Percentiles rank a stretch among this genome's conserved stretches.
phyloP scores from a whole-genome alignment of 1,140 invertebrate genomes.

The Drosophila azteca region DNA sequence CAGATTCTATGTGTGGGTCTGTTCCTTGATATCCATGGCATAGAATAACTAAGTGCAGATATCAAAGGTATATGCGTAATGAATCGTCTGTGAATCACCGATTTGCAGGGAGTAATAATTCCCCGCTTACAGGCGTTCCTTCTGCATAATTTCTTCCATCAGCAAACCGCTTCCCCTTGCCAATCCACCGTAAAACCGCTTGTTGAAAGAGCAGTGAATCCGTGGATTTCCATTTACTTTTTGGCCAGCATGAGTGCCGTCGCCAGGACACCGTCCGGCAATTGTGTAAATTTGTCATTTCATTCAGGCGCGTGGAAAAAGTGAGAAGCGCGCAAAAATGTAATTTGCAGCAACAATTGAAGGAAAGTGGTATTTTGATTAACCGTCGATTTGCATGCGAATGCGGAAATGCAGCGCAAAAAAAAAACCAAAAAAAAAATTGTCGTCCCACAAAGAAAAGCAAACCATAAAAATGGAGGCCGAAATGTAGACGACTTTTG shows the following conservation, averaged over 20 bases:
- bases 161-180: too few relatives aligned
- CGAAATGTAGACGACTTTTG: background rate
- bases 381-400: conserved; percentile 68
- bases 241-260: background rate
- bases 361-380: conserved; percentile 66
- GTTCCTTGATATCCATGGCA: too few relatives aligned
- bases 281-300: conserved; percentile 56
- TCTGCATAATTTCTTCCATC: too few relatives aligned
- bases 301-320: conserved; percentile 11
- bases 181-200: too few relatives aligned
- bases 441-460: conserved; percentile 3
- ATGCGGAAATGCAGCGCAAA: conserved; percentile 34
- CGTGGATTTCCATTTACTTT: too few relatives aligned
- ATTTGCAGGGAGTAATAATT: too few relatives aligned
- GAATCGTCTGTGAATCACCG: too few relatives aligned
- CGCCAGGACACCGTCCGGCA: conserved; percentile 19
- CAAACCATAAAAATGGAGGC: conserved; percentile 22
- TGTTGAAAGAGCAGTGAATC: too few relatives aligned
- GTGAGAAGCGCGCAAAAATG: conserved; percentile 35
- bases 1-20: too few relatives aligned
- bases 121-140: too few relatives aligned
- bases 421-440: conserved; percentile 6
- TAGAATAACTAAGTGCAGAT: too few relatives aligned
- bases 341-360: conserved; percentile 66
- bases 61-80: too few relatives aligned